Conservation (phyloP, 2,797 vertebrate species). For the Poliocrania exsul region DNA sequence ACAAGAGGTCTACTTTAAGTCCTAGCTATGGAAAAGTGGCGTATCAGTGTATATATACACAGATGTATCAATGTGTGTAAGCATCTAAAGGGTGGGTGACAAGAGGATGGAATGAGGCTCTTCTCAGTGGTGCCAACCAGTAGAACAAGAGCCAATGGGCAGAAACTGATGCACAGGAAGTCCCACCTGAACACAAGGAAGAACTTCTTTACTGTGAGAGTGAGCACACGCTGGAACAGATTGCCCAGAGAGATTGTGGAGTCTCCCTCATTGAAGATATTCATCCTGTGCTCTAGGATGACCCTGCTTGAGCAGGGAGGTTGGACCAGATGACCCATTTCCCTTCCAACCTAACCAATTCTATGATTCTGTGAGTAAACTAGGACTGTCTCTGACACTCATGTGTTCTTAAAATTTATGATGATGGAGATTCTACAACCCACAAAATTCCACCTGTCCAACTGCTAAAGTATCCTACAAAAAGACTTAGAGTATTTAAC, state of each 20-base stretch:
- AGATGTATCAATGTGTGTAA: neutral
- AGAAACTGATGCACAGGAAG: neutral
- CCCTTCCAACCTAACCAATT: neutral
- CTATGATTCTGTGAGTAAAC: neutral
- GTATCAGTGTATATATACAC: neutral
- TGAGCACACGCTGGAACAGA: neutral
- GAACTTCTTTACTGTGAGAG: neutral
- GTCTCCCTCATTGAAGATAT: neutral
- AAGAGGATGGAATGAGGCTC: neutral
- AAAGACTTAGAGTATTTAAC: neutral
- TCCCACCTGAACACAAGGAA: neutral
- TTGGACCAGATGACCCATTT: neutral
- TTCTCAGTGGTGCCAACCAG: neutral
- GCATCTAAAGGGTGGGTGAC: neutral
- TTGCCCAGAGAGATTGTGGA: neutral
- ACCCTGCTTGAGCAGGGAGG: neutral
- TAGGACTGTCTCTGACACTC: neutral
- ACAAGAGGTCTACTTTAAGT: neutral
- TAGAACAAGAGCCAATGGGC: neutral
- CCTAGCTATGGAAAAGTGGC: neutral
- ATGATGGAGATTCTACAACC: neutral
- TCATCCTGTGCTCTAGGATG: neutral
- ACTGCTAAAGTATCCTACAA: neutral
- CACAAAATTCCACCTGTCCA: neutral
- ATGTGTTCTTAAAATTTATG: neutral